phyloP scores from a whole-genome alignment of 1,140 invertebrate species.

The Streblospio benedicti region DNA sequence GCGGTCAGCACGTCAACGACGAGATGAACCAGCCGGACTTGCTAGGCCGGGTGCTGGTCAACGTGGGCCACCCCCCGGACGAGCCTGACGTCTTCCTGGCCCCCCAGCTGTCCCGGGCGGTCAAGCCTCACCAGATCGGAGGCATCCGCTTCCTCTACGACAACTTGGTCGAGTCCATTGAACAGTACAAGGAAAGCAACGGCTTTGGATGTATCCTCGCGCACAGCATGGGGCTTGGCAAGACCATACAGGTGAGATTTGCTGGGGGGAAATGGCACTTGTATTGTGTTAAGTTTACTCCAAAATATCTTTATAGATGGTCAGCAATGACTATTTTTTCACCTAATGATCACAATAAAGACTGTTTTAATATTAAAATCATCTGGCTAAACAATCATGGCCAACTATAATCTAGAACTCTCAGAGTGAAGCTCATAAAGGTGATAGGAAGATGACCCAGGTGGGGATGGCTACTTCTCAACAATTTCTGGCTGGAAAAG shows the following conservation, averaged over 20 bases:
- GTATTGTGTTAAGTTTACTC: slow-evolving; percentile 8
- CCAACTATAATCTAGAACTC: no score
- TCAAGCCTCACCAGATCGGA: slow-evolving; percentile 96
- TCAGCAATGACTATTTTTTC: no score
- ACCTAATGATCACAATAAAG: no score
- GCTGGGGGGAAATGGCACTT: no score
- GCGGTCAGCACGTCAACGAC: slow-evolving; percentile 49
- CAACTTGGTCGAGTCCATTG: slow-evolving; percentile 86
- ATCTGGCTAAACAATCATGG: no score
- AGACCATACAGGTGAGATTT: slow-evolving; percentile 74
- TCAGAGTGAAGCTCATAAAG: no score
- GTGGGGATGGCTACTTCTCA: no score
- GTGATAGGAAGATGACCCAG: no score
- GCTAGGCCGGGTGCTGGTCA: slow-evolving; percentile 83
- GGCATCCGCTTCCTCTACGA: slow-evolving; percentile 93
- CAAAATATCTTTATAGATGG: not conserved
- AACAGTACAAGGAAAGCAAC: slow-evolving; percentile 74
- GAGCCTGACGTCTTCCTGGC: slow-evolving; percentile 91
- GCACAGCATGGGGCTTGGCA: slow-evolving; percentile 99
- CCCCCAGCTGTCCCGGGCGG: slow-evolving; percentile 79
- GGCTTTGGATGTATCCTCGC: slow-evolving; percentile 97
- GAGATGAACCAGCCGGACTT: slow-evolving; percentile 84
- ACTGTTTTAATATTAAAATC: no score
- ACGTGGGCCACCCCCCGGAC: slow-evolving; percentile 85
- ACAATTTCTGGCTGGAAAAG: no score